These are phyloP conservation scores for Zosterops lateralis DNA, from an alignment of 2,113 vertebrate species.

Conservation along the genomic window DNA sequence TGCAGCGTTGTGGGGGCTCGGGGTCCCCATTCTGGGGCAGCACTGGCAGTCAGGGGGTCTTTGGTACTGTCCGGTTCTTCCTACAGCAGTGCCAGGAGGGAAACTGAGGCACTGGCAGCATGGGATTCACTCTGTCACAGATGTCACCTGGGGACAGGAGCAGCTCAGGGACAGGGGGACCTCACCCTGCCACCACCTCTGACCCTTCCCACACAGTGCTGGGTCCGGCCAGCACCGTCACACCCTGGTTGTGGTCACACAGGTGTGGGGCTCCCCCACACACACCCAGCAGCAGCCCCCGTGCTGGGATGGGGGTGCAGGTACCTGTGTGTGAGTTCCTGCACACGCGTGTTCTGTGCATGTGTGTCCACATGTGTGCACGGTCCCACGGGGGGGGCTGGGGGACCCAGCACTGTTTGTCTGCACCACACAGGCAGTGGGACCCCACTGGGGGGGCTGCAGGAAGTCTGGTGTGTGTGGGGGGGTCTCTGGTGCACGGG, in stretches of 20 bases:
- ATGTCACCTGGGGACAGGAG: background rate
- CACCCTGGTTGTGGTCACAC: background rate
- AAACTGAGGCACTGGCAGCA: background rate
- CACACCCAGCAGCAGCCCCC: background rate
- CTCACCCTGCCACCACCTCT: background rate
- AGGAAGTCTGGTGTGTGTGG: background rate
- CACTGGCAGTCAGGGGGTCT: accelerated
- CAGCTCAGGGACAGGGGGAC: background rate
- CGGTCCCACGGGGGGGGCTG: accelerated
- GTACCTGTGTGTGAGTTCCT: background rate
- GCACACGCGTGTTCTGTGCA: background rate
- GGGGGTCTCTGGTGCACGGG: background rate
- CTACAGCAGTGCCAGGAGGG: background rate
- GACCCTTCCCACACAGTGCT: accelerated
- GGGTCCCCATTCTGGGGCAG: background rate
- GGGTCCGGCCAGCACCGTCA: accelerated
- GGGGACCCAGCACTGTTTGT: background rate
- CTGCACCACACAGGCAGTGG: background rate
- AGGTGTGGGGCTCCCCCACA: background rate
- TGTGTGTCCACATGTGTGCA: background rate
- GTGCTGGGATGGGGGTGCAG: background rate
- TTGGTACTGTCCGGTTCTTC: accelerated
- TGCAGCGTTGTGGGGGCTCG: background rate
- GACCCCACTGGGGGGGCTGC: background rate
- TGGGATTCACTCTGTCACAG: background rate